phyloP scores from a whole-genome alignment of 2,113 vertebrate genomes.

The Salvelinus alpinus region DNA sequence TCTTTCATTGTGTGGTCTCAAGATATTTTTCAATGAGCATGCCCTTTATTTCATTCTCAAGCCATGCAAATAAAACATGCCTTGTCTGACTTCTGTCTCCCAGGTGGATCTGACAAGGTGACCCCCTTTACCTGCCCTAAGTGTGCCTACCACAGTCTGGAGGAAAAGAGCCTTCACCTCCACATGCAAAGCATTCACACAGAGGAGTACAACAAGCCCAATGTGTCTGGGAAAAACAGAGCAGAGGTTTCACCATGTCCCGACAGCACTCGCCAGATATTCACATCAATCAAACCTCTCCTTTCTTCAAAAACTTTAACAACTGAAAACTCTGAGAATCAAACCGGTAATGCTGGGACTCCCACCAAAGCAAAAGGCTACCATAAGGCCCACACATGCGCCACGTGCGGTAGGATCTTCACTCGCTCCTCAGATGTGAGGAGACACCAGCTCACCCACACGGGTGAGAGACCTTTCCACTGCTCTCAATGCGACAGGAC shows the following conservation, averaged over 20 bases:
- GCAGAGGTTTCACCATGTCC: slow-evolving; percentile 46
- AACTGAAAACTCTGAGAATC: background rate
- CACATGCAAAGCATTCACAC: slow-evolving; percentile 59
- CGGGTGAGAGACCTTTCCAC: slow-evolving; percentile 71
- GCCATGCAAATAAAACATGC: background rate
- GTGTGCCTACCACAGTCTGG: slow-evolving; percentile 55
- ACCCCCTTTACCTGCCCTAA: slow-evolving; percentile 59
- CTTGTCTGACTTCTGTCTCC: background rate
- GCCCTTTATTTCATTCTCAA: too few species aligned
- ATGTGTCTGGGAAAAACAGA: background rate
- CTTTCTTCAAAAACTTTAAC: slow-evolving; percentile 27
- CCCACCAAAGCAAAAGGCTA: slow-evolving; percentile 1
- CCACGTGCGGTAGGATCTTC: slow-evolving; percentile 79
- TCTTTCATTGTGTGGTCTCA: background rate
- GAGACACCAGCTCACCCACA: slow-evolving; percentile 80
- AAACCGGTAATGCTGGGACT: background rate
- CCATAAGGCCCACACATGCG: slow-evolving; percentile 57
- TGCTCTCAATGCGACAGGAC: slow-evolving; percentile 70
- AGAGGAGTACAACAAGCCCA: slow-evolving; percentile 47
- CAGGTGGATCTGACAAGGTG: slow-evolving; percentile 46
- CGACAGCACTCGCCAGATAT: slow-evolving; percentile 63
- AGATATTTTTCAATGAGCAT: too few species aligned
- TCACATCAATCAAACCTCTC: slow-evolving; percentile 64
- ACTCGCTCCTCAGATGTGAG: slow-evolving; percentile 82
- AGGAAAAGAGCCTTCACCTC: slow-evolving; percentile 58